phyloP scores from a whole-genome alignment of 2,797 vertebrate species.

The Alca torda region DNA sequence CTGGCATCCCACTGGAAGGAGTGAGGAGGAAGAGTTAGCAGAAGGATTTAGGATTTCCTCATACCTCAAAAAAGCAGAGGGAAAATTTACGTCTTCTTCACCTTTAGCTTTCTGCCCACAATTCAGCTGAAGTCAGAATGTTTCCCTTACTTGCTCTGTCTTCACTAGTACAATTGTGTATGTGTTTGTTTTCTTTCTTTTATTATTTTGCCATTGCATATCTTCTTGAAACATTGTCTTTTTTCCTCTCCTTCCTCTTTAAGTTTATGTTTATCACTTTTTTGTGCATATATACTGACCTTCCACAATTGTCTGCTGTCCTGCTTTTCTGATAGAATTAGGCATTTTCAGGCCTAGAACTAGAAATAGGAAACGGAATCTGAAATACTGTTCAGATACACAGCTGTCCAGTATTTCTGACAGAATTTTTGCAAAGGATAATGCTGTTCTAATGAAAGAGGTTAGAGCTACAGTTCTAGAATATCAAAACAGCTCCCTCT shows the following conservation, averaged over 20 bases:
- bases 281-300: not conserved
- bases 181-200: not conserved
- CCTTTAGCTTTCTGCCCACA: not conserved
- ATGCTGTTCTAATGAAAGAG: not conserved
- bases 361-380: not conserved
- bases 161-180: not conserved
- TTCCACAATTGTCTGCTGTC: not conserved
- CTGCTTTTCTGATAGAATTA: not conserved
- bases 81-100: not conserved
- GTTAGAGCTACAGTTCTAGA: not conserved
- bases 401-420: not conserved
- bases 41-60: not conserved
- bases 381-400: not conserved
- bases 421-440: not conserved
- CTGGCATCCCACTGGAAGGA: fast-evolving
- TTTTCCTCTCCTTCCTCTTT: not conserved
- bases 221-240: not conserved
- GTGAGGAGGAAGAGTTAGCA: not conserved
- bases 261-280: not conserved
- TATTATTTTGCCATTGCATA: not conserved
- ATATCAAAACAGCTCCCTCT: not conserved
- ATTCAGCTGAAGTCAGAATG: not conserved
- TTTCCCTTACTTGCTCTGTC: not conserved
- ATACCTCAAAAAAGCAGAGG: not conserved
- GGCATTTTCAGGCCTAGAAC: not conserved